Evolutionary conservation across 2,113 vertebrate genomes (phyloP).

Genomic region (Halcyon malimbica): DNA sequence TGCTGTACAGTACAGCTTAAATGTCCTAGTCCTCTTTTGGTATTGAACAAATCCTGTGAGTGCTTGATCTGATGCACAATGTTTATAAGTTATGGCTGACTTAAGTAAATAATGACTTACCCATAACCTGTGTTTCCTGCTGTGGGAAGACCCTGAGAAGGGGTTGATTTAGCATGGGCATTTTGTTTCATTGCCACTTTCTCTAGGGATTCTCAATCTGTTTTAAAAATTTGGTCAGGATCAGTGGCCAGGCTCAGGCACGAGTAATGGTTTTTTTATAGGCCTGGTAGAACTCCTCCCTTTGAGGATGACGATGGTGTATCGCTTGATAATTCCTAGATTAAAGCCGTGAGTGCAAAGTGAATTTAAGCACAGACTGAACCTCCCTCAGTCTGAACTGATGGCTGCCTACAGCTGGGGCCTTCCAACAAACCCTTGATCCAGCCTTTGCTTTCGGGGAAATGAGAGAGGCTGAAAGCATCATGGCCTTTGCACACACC

Average conservation of each 20-base stretch:
- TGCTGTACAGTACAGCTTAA: background rate
- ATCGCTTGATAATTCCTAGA: background rate
- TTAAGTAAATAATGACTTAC: constrained; percentile 42
- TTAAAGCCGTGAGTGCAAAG: background rate
- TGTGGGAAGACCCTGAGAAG: background rate
- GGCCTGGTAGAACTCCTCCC: background rate
- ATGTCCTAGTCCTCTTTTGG: constrained; percentile 20
- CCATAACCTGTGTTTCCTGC: background rate
- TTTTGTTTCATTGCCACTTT: constrained; percentile 35
- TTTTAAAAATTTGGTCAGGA: background rate
- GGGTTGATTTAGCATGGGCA: background rate
- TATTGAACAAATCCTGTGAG: constrained; percentile 13
- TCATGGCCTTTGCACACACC: accelerated
- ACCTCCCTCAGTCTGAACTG: background rate
- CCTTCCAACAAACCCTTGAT: background rate
- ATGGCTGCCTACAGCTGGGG: background rate
- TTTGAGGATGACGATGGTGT: background rate
- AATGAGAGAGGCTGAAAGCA: background rate
- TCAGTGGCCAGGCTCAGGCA: background rate
- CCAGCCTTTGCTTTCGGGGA: background rate
- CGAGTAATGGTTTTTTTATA: background rate
- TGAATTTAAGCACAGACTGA: background rate
- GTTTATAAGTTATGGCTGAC: constrained; percentile 48
- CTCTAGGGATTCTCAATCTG: constrained; percentile 1
- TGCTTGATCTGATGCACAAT: constrained; percentile 17